phyloP scores from a whole-genome alignment of 2,113 vertebrate genomes.

The Ascaphus truei region DNA sequence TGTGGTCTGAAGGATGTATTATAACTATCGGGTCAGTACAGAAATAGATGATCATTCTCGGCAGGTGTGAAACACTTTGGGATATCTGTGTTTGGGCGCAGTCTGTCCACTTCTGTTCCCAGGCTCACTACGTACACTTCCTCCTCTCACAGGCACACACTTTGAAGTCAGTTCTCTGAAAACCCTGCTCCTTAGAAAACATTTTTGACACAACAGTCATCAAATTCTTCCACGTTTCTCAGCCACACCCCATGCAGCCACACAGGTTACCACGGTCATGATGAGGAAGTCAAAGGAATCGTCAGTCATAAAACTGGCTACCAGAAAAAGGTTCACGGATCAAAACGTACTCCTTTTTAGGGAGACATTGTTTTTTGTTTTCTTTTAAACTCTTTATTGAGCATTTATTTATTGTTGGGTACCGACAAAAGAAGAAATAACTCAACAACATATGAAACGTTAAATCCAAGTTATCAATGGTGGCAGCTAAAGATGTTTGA shows the following conservation, averaged over 20 bases:
- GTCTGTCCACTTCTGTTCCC: background rate
- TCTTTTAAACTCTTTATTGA: too few relatives aligned
- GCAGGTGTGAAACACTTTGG: background rate
- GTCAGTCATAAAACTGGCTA: background rate
- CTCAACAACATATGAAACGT: too few relatives aligned
- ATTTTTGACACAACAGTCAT: slow-evolving; percentile 2
- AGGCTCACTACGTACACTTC: background rate
- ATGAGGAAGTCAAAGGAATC: too few relatives aligned
- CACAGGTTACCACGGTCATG: background rate
- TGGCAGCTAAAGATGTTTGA: too few relatives aligned
- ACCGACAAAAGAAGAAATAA: too few relatives aligned
- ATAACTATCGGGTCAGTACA: background rate
- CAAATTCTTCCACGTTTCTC: background rate
- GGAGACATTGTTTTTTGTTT: too few relatives aligned
- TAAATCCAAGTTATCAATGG: too few relatives aligned
- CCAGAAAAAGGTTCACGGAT: too few relatives aligned
- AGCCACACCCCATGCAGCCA: background rate
- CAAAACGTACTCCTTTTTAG: too few relatives aligned
- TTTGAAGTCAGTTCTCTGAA: background rate
- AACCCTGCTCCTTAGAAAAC: too few relatives aligned
- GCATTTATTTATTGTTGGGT: too few relatives aligned
- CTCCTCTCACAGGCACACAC: background rate
- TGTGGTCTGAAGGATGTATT: background rate
- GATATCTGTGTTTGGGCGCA: background rate
- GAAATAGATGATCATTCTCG: background rate